Evolutionary conservation across 2,888 invertebrate species (phyloP).

Genomic region (Pasiphila rectangulata): DNA sequence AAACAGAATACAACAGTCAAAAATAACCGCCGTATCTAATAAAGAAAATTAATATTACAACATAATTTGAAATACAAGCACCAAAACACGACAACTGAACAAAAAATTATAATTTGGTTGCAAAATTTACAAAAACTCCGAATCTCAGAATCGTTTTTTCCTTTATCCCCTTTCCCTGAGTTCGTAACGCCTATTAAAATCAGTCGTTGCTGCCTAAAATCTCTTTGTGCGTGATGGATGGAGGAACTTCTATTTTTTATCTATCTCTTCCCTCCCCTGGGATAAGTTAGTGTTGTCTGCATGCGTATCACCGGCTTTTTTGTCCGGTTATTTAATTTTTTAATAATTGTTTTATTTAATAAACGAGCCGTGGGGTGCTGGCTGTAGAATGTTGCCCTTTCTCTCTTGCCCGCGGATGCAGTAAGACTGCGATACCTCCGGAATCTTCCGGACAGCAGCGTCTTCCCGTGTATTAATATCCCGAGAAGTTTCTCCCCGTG

Average conservation of each 20-base stretch:
- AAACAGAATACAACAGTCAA: too few relatives aligned
- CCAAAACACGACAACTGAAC: not conserved
- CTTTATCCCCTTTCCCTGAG: conserved; percentile 8
- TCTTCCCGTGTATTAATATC: too few relatives aligned
- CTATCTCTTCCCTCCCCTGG: conserved; percentile 31
- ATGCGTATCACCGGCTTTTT: not conserved
- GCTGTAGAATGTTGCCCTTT: too few relatives aligned
- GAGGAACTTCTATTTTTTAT: conserved; percentile 35
- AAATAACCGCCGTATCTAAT: too few relatives aligned
- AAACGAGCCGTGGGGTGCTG: too few relatives aligned
- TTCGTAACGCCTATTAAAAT: conserved; percentile 23
- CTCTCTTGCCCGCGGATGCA: too few relatives aligned
- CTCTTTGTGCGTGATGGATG: conserved; percentile 36
- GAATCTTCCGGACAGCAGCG: too few relatives aligned
- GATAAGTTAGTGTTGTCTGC: conserved; percentile 9
- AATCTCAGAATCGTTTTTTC: not conserved
- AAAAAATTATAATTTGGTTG: not conserved
- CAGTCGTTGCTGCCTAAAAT: conserved; percentile 22
- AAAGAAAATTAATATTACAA: not conserved
- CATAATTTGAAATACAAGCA: not conserved
- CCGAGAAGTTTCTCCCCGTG: too few relatives aligned
- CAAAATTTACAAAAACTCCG: conserved; percentile 1
- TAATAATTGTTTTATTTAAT: too few relatives aligned
- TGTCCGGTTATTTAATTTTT: too few relatives aligned
- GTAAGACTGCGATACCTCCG: too few relatives aligned